These are phyloP conservation scores for Hycleus cichorii DNA, from an alignment of 1,140 invertebrate species.

Conservation along the genomic window DNA sequence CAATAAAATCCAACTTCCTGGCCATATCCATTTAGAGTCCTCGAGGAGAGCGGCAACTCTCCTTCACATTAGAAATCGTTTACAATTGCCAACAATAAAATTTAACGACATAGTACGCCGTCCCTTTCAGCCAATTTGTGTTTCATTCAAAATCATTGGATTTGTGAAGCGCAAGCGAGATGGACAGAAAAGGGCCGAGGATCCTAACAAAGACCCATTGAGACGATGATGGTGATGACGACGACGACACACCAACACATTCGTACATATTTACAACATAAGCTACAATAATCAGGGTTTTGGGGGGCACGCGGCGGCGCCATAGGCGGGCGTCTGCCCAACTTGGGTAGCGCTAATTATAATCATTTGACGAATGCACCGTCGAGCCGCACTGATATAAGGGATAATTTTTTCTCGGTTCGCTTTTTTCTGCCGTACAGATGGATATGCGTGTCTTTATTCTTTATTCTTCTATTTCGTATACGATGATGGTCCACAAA, in stretches of 20 bases:
- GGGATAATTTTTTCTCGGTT: slow-evolving; percentile 1
- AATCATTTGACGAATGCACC: slow-evolving; percentile 22
- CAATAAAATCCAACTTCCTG: no score
- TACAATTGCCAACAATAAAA: no score
- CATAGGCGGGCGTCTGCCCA: slow-evolving; percentile 28
- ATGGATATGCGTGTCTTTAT: background rate
- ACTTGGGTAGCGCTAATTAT: slow-evolving; percentile 23
- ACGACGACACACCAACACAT: no score
- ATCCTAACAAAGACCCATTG: slow-evolving; percentile 25
- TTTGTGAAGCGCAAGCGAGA: background rate
- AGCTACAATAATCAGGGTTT: slow-evolving; percentile 11
- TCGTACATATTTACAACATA: no score
- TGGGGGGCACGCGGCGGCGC: slow-evolving; percentile 20
- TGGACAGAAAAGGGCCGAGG: background rate
- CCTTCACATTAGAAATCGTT: no score
- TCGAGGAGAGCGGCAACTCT: no score
- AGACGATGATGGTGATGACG: background rate
- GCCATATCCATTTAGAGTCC: no score
- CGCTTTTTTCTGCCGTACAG: slow-evolving; percentile 3
- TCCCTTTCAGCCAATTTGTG: slow-evolving; percentile 27
- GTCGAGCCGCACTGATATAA: slow-evolving; percentile 10
- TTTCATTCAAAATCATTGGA: slow-evolving; percentile 27
- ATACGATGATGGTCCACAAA: no score
- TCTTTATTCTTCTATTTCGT: background rate
- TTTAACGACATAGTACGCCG: no score